Percentiles rank a stretch among this genome's conserved stretches.
Conservation (phyloP, 2,888 invertebrate species). For the Mylabris sibirica region DNA sequence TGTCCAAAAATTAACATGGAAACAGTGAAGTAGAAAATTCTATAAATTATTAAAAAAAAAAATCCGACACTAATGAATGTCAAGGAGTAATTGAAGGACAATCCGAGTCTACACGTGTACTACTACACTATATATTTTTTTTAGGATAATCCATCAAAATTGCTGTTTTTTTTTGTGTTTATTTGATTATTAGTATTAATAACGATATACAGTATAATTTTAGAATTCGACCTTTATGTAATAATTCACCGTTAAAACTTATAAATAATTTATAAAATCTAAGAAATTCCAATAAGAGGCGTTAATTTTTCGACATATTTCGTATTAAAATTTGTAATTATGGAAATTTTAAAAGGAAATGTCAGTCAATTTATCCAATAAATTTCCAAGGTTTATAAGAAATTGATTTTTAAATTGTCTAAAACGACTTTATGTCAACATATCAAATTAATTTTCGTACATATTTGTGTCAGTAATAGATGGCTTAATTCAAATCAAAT, state of each 20-base stretch:
- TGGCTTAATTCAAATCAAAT: not conserved
- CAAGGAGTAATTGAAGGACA: not conserved
- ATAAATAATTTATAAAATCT: slow-evolving; percentile 1
- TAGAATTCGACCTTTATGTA: not conserved
- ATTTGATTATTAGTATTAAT: not conserved
- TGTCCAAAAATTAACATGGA: not conserved
- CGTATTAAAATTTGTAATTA: not conserved
- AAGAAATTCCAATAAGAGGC: slow-evolving; percentile 1
- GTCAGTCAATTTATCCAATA: not conserved
- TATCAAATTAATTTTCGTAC: not conserved
- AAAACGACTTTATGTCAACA: not conserved
- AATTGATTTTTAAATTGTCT: not conserved
- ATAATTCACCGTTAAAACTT: not conserved
- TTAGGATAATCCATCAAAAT: not conserved
- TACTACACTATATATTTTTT: not conserved
- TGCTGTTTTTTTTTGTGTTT: not conserved
- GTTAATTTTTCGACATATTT: not conserved
- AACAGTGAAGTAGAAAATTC: not conserved
- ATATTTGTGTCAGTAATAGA: slow-evolving; percentile 10
- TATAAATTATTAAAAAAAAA: not conserved
- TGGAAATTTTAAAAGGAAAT: not conserved
- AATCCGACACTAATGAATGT: not conserved
- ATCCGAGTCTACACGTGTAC: not conserved
- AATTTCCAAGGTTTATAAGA: not conserved
- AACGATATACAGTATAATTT: not conserved